Conservation (phyloP, 2,113 vertebrate species). For the Alethe castanea region DNA sequence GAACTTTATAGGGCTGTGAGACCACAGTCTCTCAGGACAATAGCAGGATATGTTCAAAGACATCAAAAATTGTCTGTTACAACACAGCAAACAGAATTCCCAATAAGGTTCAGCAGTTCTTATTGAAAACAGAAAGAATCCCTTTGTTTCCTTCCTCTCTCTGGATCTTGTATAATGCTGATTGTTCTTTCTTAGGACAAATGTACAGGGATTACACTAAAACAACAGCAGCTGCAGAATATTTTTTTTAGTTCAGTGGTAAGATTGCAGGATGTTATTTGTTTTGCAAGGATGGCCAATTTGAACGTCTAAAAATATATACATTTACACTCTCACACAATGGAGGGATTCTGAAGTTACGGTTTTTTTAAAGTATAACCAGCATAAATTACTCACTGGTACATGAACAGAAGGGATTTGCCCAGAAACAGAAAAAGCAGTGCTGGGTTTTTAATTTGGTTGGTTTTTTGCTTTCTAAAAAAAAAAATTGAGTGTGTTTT, state of each 20-base stretch:
- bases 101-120: conserved; percentile 28
- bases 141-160: conserved; percentile 58
- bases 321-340: neutral
- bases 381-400: neutral
- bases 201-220: conserved; percentile 18
- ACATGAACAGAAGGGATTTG: neutral
- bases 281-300: conserved; percentile 37
- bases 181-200: conserved; percentile 55
- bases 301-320: conserved; percentile 35
- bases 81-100: conserved; percentile 17
- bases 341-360: neutral
- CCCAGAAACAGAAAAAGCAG: neutral
- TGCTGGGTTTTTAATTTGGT: neutral
- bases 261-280: conserved; percentile 45
- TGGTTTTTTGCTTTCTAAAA: neutral
- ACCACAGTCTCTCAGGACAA: neutral
- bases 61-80: conserved; percentile 23
- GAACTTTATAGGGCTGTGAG: neutral
- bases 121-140: conserved; percentile 46
- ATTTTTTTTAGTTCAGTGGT: conserved; percentile 37
- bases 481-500: neutral
- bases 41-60: conserved; percentile 32
- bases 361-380: conserved; percentile 4
- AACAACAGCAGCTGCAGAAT: conserved; percentile 47
- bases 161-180: conserved; percentile 15